Conservation (phyloP, 2,113 vertebrate species). For the Glaucidium brasilianum region DNA sequence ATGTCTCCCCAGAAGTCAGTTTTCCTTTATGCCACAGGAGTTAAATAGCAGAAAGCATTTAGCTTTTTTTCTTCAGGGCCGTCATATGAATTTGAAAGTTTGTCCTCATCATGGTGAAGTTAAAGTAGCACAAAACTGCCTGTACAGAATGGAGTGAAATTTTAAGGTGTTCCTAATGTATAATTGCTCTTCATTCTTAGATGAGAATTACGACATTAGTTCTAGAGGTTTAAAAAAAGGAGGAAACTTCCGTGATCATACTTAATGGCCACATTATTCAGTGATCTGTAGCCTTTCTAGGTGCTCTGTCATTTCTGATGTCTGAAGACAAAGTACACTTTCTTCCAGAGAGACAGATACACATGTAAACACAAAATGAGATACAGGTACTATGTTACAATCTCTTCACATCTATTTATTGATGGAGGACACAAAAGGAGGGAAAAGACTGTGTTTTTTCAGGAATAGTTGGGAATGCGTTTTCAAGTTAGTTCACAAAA, state of each 20-base stretch:
- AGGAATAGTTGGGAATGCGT: background rate
- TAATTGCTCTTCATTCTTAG: constrained; percentile 26
- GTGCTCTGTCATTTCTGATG: background rate
- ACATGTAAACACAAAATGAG: background rate
- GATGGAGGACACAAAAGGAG: background rate
- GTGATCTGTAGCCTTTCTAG: background rate
- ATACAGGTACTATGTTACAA: background rate
- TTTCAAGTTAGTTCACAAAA: background rate
- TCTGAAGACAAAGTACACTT: background rate
- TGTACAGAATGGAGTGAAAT: background rate
- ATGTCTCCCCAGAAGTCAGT: background rate
- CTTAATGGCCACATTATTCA: constrained; percentile 21
- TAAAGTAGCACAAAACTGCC: background rate
- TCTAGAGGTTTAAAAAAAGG: constrained; percentile 39
- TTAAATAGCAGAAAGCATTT: background rate
- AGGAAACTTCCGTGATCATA: constrained; percentile 32
- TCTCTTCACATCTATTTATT: background rate
- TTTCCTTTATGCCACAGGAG: background rate
- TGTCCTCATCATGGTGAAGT: background rate
- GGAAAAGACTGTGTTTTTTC: background rate
- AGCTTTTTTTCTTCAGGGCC: background rate
- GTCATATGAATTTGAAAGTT: background rate
- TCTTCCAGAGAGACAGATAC: background rate
- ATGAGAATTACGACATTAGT: constrained; percentile 51
- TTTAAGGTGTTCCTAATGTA: constrained; percentile 7